These are phyloP conservation scores for Anoplolepis gracilipes DNA, from an alignment of 1,140 invertebrate genomes.

Conservation along the genomic window DNA sequence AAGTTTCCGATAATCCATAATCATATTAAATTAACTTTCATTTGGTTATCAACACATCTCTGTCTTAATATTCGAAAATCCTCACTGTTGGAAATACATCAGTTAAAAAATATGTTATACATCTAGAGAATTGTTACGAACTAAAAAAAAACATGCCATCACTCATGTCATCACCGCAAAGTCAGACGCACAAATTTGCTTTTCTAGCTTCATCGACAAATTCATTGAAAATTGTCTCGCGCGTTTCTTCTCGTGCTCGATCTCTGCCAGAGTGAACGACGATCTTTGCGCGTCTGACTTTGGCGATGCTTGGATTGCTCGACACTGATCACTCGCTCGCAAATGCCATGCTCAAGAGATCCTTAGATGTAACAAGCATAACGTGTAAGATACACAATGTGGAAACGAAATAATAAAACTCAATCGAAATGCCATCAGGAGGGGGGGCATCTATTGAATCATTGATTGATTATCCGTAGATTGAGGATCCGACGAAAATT, in stretches of 20 bases:
- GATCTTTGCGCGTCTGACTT: conserved; percentile 40
- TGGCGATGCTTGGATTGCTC: conserved; percentile 59
- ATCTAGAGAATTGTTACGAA: conserved; percentile 72
- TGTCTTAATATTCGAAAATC: background rate
- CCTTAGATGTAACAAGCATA: conserved; percentile 80
- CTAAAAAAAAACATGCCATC: conserved; percentile 80
- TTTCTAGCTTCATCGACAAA: background rate
- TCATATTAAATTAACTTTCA: background rate
- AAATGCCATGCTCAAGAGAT: conserved; percentile 83
- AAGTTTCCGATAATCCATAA: background rate
- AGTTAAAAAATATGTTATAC: conserved; percentile 60
- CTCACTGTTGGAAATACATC: conserved; percentile 44
- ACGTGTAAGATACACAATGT: conserved; percentile 74
- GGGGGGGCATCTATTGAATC: conserved; percentile 22
- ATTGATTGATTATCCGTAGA: conserved; percentile 8
- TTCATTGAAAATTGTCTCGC: background rate
- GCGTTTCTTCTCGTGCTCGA: background rate
- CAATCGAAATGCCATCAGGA: conserved; percentile 56
- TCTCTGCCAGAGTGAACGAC: background rate
- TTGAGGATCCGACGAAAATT: background rate
- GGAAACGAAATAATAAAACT: conserved; percentile 64
- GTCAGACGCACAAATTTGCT: conserved; percentile 51
- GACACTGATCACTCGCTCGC: conserved; percentile 79
- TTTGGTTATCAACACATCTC: background rate
- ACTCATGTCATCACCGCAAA: conserved; percentile 74